Percentiles rank a stretch among this genome's conserved stretches.
These are phyloP conservation scores for Crenichthys baileyi DNA, from an alignment of 2,797 vertebrate species.

Conservation along the genomic window DNA sequence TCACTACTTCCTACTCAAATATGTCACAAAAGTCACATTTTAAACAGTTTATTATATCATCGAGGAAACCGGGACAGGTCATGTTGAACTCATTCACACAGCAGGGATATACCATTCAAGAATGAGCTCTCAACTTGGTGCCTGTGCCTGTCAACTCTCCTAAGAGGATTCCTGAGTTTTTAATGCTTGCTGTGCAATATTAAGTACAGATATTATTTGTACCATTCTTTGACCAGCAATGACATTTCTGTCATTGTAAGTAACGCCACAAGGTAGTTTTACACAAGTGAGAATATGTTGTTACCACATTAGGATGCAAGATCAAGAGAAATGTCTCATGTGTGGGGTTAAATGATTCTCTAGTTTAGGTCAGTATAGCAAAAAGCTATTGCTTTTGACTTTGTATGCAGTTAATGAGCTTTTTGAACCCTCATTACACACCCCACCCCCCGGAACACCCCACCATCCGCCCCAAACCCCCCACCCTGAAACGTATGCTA, in stretches of 20 bases:
- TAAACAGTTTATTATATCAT: neutral
- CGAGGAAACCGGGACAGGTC: neutral
- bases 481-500: constrained; percentile 58
- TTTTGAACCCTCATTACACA: constrained; percentile 75
- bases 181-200: neutral
- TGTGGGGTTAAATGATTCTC: constrained; percentile 16
- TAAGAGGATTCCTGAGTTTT: constrained; percentile 2
- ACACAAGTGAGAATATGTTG: constrained; percentile 1
- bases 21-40: neutral
- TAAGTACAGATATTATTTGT: neutral
- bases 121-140: constrained; percentile 9
- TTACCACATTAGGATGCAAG: neutral
- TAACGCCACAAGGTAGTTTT: neutral
- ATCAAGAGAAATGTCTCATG: neutral
- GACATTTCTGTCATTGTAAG: neutral
- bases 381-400: constrained; percentile 62
- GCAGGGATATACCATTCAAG: constrained; percentile 15
- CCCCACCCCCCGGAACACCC: constrained; percentile 20
- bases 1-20: constrained; percentile 8
- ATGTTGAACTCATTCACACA: constrained; percentile 18
- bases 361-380: constrained; percentile 35
- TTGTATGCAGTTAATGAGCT: constrained; percentile 80
- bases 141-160: neutral
- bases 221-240: neutral
- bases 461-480: constrained; percentile 52